Conservation (phyloP, 1,140 invertebrate genomes). For the Eriosoma lanigerum region DNA sequence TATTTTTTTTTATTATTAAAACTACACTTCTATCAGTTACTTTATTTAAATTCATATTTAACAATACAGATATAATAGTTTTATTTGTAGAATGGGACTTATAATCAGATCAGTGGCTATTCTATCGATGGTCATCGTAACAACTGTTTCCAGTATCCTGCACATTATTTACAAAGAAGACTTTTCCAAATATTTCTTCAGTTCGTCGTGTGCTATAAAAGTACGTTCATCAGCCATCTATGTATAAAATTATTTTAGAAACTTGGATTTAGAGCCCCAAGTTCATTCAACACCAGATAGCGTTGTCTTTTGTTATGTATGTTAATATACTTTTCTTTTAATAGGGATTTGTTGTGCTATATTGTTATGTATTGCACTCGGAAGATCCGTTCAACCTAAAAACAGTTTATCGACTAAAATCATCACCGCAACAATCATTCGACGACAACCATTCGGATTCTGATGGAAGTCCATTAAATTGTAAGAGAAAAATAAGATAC, state of each 20-base stretch:
- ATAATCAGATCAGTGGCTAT: conserved; percentile 27
- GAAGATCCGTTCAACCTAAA: conserved; percentile 25
- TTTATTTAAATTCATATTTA: no score
- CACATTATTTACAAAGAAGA: conserved; percentile 34
- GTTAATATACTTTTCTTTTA: neutral
- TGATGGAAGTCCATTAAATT: conserved; percentile 22
- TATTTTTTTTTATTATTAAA: no score
- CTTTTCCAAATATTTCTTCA: conserved; percentile 18
- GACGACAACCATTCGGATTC: conserved; percentile 31
- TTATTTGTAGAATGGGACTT: conserved; percentile 31
- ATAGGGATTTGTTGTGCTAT: conserved; percentile 39
- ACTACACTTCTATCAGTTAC: no score
- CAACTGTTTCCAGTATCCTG: conserved; percentile 25
- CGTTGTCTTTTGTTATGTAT: neutral
- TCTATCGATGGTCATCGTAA: conserved; percentile 1
- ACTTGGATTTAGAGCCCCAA: no score
- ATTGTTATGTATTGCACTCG: conserved; percentile 30
- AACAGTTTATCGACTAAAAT: conserved; percentile 12
- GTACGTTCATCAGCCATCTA: neutral
- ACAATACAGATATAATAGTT: neutral
- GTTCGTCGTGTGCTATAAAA: conserved; percentile 26
- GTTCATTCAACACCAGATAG: neutral
- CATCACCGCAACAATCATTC: neutral
- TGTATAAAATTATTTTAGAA: no score
- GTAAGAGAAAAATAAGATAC: neutral